Evolutionary conservation across 2,113 vertebrate genomes (phyloP), one percentile per base, ranked within the genome.

Genomic region (Ageneiosus marmoratus): DNA sequence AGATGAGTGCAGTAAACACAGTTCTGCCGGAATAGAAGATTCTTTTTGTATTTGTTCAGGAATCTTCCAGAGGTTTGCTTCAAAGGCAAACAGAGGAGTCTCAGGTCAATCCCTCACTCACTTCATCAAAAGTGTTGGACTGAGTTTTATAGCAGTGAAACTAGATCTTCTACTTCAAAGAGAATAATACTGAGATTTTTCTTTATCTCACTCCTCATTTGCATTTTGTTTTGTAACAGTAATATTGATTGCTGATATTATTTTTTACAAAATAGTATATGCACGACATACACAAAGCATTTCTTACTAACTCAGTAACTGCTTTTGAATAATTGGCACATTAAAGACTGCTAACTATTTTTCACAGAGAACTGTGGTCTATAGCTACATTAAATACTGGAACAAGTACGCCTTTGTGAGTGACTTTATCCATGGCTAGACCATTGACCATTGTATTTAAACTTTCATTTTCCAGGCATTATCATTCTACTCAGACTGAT

Each of bases 241-340:
- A 84, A 83, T 88, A 86, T 86, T 89, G 89, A 88, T 78, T 84
- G 82, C 60, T 81, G 90, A 86, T 92, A 87, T 92, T 92, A 91
- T 90, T 87, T 41, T n/a, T 86, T 89, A 79, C 77, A 79, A 79
- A 79, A 79, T 63, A 96, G 89, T 92, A 92, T 90, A 96, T 92
- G 92, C 91, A 96, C 94, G 92, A 94, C 95, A 95, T 95, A 95
- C 94, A 97, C 93, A 94, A 94, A 96, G 96, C 94, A 93, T 92
- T 90, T 89, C 72, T 76, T 56, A 94, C 91, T 95, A 94, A 92
- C 90, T 94, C 91, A 91, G 90, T 94, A 95, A 93, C 95, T 94
- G 95, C 94, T 96, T 95, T 86, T 84, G 88, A 92, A 94, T 95
- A 95, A 94, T 98, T 98, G 97, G 97, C 97, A 99, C 97, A 92